Base-by-base conservation (phyloP, 2,797 vertebrate genomes). In the Phaenicophaeus curvirostris region DNA sequence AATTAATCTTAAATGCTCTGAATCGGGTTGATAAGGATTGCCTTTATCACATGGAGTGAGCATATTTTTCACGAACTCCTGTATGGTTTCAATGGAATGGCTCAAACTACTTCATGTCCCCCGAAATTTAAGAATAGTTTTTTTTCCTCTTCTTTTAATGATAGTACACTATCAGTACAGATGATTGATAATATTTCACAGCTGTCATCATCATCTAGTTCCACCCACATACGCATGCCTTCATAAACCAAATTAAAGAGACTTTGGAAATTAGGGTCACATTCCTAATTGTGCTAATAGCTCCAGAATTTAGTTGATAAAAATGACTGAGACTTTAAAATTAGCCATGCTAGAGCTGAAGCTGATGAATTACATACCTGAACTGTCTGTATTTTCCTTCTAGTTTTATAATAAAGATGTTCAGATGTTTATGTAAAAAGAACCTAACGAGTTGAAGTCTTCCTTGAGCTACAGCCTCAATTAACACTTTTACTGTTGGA, bases 141-240 rank as follows among this genome's bases (percentile, higher is more conserved):
- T 78, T 79, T 89, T 82, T 39, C 39, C 13, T 61, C 13, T 68
- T 81, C 35, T 55, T 87, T 79, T 67, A n/a, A n/a, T n/a, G n/a
- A n/a, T n/a, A n/a, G n/a, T n/a, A n/a, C n/a, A n/a, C n/a, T n/a
- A n/a, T n/a, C n/a, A n/a, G n/a, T n/a, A n/a, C n/a, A 90, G 33
- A 85, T 59, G 50, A 74, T 61, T 80, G 93, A 83, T 77, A 95
- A 44, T 35, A 72, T 93, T 93, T 92, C 81, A 89, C 53, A 65
- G 30, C 51, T 87, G 50, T 83, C 28, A 1, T 61, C 58, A 61
- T 71, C 59, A 46, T 37, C 75, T 71, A 71, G 41, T 77, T 90
- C 61, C 20, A 68, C 53, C 8, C 17, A 72, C 54, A 51, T 28
- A 8, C 4, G 46, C 28, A 46, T 0, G 3, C 14, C 23, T 67